A percentile compares a stretch with the other conserved stretches of the same genome.
These are phyloP conservation scores for Diacarnus erythraeanus DNA, from an alignment of 37 sponge, comb jelly and placozoan species.

Conservation along the genomic window DNA sequence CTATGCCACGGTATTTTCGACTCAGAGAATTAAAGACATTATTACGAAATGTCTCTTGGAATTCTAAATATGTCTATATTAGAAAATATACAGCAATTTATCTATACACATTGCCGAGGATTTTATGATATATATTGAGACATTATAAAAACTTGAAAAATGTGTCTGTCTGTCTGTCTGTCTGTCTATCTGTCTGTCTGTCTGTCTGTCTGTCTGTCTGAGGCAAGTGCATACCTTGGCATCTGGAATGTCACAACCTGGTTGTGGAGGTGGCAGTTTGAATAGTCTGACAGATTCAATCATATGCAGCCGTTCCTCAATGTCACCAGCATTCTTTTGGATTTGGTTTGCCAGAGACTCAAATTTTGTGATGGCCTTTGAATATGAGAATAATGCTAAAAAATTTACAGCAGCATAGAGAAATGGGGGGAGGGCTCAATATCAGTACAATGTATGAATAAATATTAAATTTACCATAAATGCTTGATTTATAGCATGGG, in stretches of 20 bases:
- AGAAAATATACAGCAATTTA: not conserved
- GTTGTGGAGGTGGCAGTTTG: slow-evolving; percentile 69
- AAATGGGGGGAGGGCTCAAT: too few species aligned
- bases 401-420: not conserved
- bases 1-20: slow-evolving; percentile 95
- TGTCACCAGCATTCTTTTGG: slow-evolving; percentile 97
- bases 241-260: slow-evolving; percentile 75
- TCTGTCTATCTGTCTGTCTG: too few species aligned
- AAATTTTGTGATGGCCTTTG: slow-evolving; percentile 88
- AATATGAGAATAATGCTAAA: not conserved
- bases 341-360: slow-evolving; percentile 96
- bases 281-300: slow-evolving; percentile 86
- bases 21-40: slow-evolving; percentile 56
- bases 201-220: too few species aligned
- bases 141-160: too few species aligned
- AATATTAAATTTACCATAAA: too few species aligned
- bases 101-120: not conserved
- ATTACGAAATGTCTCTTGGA: slow-evolving; percentile 70
- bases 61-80: slow-evolving; percentile 89
- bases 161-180: too few species aligned
- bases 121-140: not conserved
- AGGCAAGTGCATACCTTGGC: slow-evolving; percentile 83
- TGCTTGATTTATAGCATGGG: too few species aligned
- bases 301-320: slow-evolving; percentile 83
- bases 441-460: too few species aligned